A percentile compares a stretch with the other conserved stretches of the same genome.
Evolutionary conservation across 2,797 vertebrate species (phyloP).

Genomic region (Gobionotothen gibberifrons): DNA sequence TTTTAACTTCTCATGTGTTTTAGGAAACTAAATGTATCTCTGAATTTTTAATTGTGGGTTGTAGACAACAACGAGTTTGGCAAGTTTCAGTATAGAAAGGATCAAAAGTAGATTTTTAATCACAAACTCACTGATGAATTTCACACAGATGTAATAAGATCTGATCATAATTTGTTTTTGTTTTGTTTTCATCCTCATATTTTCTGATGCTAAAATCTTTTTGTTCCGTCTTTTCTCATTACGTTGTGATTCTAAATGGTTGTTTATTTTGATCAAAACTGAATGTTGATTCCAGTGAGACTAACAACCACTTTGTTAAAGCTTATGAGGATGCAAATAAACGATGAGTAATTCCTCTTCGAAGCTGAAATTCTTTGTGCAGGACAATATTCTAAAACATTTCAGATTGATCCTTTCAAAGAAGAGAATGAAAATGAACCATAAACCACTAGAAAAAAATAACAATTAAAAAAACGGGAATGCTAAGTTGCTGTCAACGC

Average conservation of each 20-base stretch:
- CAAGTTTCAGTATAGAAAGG: too few species aligned
- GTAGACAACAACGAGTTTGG: background rate
- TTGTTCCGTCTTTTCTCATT: background rate
- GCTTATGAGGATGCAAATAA: conserved; percentile 16
- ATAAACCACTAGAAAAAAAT: background rate
- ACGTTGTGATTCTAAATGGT: background rate
- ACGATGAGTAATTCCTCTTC: conserved; percentile 7
- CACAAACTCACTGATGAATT: background rate
- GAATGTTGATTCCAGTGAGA: background rate
- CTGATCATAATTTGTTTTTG: conserved; percentile 4
- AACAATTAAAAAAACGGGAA: background rate
- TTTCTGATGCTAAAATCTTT: background rate
- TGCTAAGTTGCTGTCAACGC: background rate
- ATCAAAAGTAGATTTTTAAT: background rate
- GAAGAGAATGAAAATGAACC: background rate
- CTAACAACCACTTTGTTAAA: background rate
- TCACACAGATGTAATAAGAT: background rate
- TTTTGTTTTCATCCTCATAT: background rate
- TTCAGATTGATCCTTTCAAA: conserved; percentile 7
- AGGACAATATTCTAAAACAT: background rate
- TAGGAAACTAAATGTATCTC: background rate
- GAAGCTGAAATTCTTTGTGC: background rate
- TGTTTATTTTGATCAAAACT: background rate
- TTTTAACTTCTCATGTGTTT: background rate
- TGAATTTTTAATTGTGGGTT: background rate